These are phyloP conservation scores for Thera britannica DNA, from an alignment of 2,888 invertebrate species.

Conservation along the genomic window DNA sequence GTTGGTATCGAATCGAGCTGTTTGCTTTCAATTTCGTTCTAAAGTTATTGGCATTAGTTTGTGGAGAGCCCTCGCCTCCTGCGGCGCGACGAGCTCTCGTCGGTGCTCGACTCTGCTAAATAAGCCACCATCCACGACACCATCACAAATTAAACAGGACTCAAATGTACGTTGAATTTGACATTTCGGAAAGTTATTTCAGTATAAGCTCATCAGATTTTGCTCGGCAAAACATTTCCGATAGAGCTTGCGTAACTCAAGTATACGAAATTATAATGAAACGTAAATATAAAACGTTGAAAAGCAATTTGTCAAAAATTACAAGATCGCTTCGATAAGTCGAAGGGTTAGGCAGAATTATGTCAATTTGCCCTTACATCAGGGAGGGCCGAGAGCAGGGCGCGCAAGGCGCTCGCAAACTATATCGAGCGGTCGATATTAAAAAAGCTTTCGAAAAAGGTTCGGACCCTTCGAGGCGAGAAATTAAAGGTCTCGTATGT, in stretches of 20 bases:
- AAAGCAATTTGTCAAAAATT: slow-evolving; percentile 37
- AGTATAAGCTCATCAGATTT: slow-evolving; percentile 6
- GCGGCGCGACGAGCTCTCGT: slow-evolving; percentile 4
- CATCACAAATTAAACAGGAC: slow-evolving; percentile 36
- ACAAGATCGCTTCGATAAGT: slow-evolving; percentile 34
- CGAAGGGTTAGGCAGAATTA: slow-evolving; percentile 48
- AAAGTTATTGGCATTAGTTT: slow-evolving; percentile 60
- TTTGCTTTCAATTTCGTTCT: slow-evolving; percentile 66
- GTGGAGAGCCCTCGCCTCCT: slow-evolving; percentile 29
- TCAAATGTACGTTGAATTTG: slow-evolving; percentile 29
- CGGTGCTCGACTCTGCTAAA: slow-evolving; percentile 31
- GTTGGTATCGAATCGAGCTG: slow-evolving; percentile 49
- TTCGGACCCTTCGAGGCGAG: slow-evolving; percentile 61
- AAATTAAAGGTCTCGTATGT: slow-evolving; percentile 65
- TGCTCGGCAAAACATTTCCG: slow-evolving; percentile 9
- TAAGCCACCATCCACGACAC: slow-evolving; percentile 37
- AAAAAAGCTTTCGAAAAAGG: slow-evolving; percentile 54
- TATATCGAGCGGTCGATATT: slow-evolving; percentile 60
- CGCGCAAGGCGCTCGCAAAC: slow-evolving; percentile 41
- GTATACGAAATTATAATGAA: background rate
- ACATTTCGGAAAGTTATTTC: slow-evolving; percentile 20
- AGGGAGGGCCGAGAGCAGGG: slow-evolving; percentile 32
- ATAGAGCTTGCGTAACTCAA: background rate
- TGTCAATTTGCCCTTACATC: slow-evolving; percentile 49
- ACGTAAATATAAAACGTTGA: slow-evolving; percentile 13